Evolutionary conservation across 1,140 invertebrate species (phyloP).

Genomic region (Ladona fulva): DNA sequence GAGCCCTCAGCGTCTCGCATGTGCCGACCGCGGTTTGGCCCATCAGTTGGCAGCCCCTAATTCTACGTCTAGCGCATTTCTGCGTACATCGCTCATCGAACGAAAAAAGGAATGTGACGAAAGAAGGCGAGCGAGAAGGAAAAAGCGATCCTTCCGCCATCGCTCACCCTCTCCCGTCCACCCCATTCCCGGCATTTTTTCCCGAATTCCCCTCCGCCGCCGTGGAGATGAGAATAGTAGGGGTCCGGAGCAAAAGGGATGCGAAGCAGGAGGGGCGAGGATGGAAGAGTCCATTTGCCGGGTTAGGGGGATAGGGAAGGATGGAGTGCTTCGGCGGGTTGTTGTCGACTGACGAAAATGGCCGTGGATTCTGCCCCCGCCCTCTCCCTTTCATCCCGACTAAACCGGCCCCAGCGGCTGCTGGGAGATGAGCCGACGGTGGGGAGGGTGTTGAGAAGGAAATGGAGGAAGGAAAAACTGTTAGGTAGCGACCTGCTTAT

Average conservation of each 20-base stretch:
- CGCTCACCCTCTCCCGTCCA: background rate
- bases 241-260: background rate
- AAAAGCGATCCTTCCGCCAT: background rate
- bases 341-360: constrained; percentile 8
- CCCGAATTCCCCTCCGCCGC: background rate
- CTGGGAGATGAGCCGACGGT: background rate
- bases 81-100: no score
- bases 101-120: no score
- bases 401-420: background rate
- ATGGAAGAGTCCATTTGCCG: constrained; percentile 6
- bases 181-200: background rate
- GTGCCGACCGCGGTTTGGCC: no score
- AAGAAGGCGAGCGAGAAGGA: background rate
- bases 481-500: background rate
- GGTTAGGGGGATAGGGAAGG: background rate
- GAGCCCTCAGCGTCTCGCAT: no score
- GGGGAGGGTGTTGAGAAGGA: background rate
- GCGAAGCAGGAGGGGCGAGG: background rate
- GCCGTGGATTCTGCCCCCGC: background rate
- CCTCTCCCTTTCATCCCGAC: background rate
- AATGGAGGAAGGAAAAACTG: background rate
- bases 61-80: no score
- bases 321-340: background rate
- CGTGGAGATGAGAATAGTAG: background rate
- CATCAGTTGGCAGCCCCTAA: no score